Percentiles rank a stretch among this genome's conserved stretches.
phyloP scores from a whole-genome alignment of 2,797 vertebrate genomes.

The Nasua narica region DNA sequence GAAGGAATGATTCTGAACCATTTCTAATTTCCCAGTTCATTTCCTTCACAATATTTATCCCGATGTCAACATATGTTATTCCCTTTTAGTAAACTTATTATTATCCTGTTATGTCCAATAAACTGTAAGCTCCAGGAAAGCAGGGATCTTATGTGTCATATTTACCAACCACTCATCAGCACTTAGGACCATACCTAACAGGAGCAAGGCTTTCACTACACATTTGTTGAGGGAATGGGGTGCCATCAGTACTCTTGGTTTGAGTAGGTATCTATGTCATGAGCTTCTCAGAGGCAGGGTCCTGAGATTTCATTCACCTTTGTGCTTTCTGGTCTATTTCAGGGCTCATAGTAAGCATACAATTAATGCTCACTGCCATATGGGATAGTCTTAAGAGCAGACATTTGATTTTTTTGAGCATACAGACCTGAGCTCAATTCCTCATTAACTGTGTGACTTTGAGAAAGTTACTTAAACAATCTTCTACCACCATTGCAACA shows the following conservation, averaged over 20 bases:
- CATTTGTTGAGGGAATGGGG: neutral
- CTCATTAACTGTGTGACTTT: neutral
- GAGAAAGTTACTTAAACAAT: neutral
- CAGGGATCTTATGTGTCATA: neutral
- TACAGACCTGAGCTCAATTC: neutral
- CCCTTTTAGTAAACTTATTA: neutral
- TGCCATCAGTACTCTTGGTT: neutral
- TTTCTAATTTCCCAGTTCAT: neutral
- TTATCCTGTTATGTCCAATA: neutral
- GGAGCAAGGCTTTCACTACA: neutral
- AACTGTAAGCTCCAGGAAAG: neutral
- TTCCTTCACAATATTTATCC: neutral
- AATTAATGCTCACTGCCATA: neutral
- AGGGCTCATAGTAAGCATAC: neutral
- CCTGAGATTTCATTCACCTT: neutral
- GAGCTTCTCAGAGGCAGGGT: neutral
- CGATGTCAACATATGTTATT: neutral
- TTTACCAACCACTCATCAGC: neutral
- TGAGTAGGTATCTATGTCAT: neutral
- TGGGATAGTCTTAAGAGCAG: neutral
- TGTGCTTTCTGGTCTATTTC: neutral
- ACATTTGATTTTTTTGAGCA: neutral
- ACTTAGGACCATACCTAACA: neutral
- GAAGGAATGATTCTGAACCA: neutral
- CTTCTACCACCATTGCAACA: neutral